A percentile compares a stretch with the other conserved stretches of the same genome.
phyloP scores from a whole-genome alignment of 64 coral and sea anemone genomes.

The Dendronephthya gigantea region DNA sequence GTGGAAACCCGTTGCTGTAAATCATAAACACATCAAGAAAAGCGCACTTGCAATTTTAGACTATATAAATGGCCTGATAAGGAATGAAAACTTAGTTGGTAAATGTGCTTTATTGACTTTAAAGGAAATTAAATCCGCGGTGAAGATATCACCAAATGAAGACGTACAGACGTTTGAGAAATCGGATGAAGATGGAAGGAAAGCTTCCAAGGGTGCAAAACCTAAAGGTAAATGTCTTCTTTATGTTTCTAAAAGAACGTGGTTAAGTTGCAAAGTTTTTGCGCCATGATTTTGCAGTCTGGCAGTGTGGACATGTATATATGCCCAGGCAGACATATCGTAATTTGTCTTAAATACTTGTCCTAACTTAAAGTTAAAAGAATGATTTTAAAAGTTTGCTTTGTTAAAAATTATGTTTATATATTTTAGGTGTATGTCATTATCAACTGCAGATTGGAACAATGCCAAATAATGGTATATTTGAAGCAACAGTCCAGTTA shows the following conservation, averaged over 20 bases:
- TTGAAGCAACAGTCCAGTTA: neutral
- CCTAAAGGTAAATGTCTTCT: neutral
- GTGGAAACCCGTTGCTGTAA: neutral
- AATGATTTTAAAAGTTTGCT: too few species aligned
- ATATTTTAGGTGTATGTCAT: slow-evolving; percentile 6
- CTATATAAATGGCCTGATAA: slow-evolving; percentile 6
- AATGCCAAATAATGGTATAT: neutral
- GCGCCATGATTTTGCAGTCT: neutral
- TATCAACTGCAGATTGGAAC: neutral
- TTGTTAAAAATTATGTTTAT: too few species aligned
- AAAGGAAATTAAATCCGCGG: slow-evolving; percentile 2
- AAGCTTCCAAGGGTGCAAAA: slow-evolving; percentile 1
- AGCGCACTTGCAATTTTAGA: slow-evolving; percentile 18
- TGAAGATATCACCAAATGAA: neutral
- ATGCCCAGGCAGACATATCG: too few species aligned
- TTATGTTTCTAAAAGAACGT: neutral
- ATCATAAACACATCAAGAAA: slow-evolving; percentile 15
- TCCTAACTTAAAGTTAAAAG: too few species aligned
- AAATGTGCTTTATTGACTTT: slow-evolving; percentile 18
- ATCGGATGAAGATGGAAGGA: slow-evolving; percentile 25
- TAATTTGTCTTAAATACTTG: neutral
- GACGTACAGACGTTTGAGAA: slow-evolving; percentile 11
- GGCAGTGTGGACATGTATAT: too few species aligned
- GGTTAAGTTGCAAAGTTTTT: neutral
- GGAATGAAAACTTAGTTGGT: neutral